These are phyloP conservation scores for Nyctibius bracteatus DNA, from an alignment of 2,113 vertebrate species.

Conservation along the genomic window DNA sequence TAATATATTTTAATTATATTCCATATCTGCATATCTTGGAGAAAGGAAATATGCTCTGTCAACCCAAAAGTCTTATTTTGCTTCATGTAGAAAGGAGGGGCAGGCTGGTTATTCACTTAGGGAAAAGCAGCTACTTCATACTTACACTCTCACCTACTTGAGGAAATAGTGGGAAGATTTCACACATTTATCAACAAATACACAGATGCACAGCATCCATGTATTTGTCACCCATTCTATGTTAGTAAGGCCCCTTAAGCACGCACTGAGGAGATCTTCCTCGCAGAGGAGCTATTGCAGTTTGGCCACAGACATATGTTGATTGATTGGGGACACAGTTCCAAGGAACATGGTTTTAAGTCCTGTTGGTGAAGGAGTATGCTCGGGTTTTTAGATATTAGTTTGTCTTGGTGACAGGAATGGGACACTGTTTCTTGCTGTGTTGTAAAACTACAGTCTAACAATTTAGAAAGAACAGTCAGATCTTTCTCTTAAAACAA, in stretches of 20 bases:
- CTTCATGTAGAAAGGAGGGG: not conserved
- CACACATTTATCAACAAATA: not conserved
- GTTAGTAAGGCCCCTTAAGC: not conserved
- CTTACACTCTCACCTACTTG: not conserved
- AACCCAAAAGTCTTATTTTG: slow-evolving; percentile 27
- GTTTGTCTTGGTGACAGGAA: not conserved
- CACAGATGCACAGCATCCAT: not conserved
- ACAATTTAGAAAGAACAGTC: not conserved
- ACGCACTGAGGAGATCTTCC: not conserved
- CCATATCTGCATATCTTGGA: slow-evolving; percentile 39
- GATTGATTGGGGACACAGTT: not conserved
- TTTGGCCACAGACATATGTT: rapidly evolving
- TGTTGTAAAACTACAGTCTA: not conserved
- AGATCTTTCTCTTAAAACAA: not conserved
- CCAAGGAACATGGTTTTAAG: not conserved
- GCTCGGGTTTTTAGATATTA: not conserved
- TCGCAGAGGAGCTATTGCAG: not conserved
- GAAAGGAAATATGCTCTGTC: slow-evolving; percentile 50
- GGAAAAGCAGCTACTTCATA: not conserved
- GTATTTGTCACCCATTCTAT: not conserved
- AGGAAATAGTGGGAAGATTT: not conserved
- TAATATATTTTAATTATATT: slow-evolving; percentile 61
- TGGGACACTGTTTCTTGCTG: not conserved
- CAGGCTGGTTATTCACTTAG: not conserved
- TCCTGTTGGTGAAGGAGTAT: not conserved